Percentiles rank a stretch among this genome's conserved stretches.
Evolutionary conservation across 1,140 invertebrate species (phyloP).

Genomic region (Solen grandis): DNA sequence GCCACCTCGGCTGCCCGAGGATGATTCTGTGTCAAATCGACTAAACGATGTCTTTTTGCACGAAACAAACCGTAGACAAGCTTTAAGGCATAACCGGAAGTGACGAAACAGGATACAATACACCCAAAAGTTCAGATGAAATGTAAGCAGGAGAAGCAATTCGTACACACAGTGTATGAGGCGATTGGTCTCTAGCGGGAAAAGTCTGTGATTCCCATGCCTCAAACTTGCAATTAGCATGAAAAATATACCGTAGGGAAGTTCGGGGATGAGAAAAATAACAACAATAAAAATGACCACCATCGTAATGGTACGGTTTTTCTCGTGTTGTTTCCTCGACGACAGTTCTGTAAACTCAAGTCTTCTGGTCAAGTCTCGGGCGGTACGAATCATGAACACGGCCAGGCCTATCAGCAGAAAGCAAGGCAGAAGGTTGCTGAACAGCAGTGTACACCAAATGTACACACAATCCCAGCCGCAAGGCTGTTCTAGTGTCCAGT

Average conservation of each 20-base stretch:
- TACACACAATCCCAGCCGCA: conserved; percentile 44
- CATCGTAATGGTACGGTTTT: conserved; percentile 12
- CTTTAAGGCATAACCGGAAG: conserved; percentile 14
- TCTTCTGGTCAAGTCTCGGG: neutral
- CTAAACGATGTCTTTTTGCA: neutral
- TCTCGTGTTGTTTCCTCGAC: neutral
- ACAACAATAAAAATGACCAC: conserved; percentile 29
- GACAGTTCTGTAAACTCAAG: neutral
- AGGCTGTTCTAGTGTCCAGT: conserved; percentile 21
- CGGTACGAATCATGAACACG: neutral
- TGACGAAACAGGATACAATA: conserved; percentile 26
- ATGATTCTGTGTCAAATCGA: conserved; percentile 2
- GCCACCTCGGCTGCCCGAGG: neutral
- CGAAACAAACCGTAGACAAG: neutral
- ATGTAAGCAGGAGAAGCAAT: conserved; percentile 9
- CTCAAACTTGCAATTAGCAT: conserved; percentile 10
- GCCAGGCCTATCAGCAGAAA: neutral
- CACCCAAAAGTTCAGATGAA: conserved; percentile 56
- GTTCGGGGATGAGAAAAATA: conserved; percentile 37
- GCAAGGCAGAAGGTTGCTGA: conserved; percentile 11
- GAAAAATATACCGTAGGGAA: conserved; percentile 43
- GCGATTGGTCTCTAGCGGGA: conserved; percentile 31
- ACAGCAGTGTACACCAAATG: conserved; percentile 24
- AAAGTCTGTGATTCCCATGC: conserved; percentile 2
- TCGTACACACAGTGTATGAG: conserved; percentile 30